Base-by-base conservation (phyloP, 30 jellyfish, hydroid and myxozoan species). In the Turritopsis dohrnii region DNA sequence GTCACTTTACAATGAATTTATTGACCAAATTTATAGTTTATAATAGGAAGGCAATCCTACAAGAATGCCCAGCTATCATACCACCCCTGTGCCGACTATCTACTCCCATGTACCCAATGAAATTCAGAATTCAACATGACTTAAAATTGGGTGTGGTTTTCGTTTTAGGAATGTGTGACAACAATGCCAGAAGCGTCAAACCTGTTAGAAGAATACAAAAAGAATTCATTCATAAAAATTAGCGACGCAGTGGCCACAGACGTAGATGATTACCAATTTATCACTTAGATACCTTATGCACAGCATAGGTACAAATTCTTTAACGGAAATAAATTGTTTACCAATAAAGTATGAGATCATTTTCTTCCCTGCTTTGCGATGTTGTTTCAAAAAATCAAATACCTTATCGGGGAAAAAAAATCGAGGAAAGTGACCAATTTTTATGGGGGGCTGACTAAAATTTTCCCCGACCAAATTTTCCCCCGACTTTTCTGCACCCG, bases 211-310 rank as follows among this genome's bases (percentile, higher is more conserved):
- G 89, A 82, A 19, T 82, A 82, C 72, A 29, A 52, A 65, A 30
- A 72, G 53, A 82, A 82, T 66, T 31, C 73, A 18, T 71, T 82
- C 72, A 86, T 52, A 52, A 82, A 82, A 82, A 65, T 41, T 16
- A 82, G 76, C 73, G 89, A 82, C 31, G 20, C 89, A 0, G 1
- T 82, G 41, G 89, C 89, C 21, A 71, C 89, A 28, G 89, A 82
- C 52, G 85, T 31, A 29, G 71, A 82, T 71, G 86, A 82, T 71
- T 82, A 82, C 71, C 25, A 24, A 65, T 82, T 82, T 71, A 28
- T 71, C 5, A 82, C 89, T 60, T 82, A 82, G 89, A 5, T 24
- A 41, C n/a, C n/a, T n/a, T 71, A 3, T 29, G 79, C 23, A 72
- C 18, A 1, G 22, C 1, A 72, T 5, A 26, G 30, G 8, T 69